These are phyloP conservation scores for Strongylocentrotus purpuratus DNA, from an alignment of 35 echinoderm and acorn worm genomes.

Conservation along the genomic window DNA sequence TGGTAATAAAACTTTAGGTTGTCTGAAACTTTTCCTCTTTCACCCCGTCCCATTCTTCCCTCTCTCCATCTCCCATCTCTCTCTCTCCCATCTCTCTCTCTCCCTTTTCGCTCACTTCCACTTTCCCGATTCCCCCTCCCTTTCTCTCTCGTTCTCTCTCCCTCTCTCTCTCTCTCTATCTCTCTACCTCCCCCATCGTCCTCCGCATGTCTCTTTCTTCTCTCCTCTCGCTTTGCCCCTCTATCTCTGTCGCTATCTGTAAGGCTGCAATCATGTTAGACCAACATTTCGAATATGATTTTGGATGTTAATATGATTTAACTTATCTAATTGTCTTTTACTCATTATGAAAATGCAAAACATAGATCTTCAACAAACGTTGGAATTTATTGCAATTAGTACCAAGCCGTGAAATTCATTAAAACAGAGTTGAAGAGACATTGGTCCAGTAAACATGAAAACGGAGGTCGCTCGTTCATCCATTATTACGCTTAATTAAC, in stretches of 20 bases:
- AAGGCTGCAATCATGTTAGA: no score
- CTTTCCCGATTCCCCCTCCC: neutral
- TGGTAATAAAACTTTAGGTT: no score
- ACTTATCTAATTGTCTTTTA: no score
- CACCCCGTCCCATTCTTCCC: neutral
- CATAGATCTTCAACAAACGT: neutral
- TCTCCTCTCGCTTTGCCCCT: no score
- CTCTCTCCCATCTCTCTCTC: neutral
- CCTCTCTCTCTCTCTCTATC: neutral
- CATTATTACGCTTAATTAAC: neutral
- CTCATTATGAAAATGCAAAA: neutral
- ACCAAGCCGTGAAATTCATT: neutral
- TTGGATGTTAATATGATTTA: no score
- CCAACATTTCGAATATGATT: no score
- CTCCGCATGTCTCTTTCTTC: neutral
- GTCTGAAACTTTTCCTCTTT: neutral
- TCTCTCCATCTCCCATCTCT: neutral
- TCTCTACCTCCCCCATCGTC: neutral
- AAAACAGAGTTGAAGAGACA: neutral
- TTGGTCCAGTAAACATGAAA: neutral
- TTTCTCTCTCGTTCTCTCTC: neutral
- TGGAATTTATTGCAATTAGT: neutral
- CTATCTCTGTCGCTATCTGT: no score
- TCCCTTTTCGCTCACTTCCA: neutral
- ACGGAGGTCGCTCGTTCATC: neutral